phyloP scores from a whole-genome alignment of 2,113 vertebrate species.

The Nerophis ophidion region DNA sequence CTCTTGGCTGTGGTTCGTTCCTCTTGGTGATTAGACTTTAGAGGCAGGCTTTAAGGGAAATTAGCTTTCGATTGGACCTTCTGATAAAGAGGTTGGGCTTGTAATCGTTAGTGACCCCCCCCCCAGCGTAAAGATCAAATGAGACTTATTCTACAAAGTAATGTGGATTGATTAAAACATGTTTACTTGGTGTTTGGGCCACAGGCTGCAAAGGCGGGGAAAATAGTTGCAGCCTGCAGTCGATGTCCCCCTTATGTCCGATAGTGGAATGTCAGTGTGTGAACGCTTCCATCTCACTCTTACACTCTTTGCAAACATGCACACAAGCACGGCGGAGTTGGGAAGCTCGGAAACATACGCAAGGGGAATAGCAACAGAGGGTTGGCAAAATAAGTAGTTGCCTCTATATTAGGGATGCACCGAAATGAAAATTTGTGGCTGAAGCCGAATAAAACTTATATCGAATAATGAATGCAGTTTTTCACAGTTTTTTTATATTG shows the following conservation, averaged over 20 bases:
- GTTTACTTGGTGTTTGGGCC: slow-evolving; percentile 25
- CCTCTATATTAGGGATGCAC: too few relatives aligned
- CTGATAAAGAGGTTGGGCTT: slow-evolving; percentile 51
- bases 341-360: too few relatives aligned
- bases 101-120: slow-evolving; percentile 63
- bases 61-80: slow-evolving; percentile 56
- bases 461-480: too few relatives aligned
- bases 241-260: too few relatives aligned
- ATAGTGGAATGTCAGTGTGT: too few relatives aligned
- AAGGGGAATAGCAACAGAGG: too few relatives aligned
- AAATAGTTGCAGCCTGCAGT: neutral
- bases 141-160: slow-evolving; percentile 34
- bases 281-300: too few relatives aligned
- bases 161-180: slow-evolving; percentile 34
- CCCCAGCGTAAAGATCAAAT: slow-evolving; percentile 45
- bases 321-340: too few relatives aligned
- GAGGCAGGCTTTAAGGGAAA: slow-evolving; percentile 59
- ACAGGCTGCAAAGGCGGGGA: neutral
- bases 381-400: neutral
- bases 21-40: slow-evolving; percentile 55
- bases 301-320: too few relatives aligned
- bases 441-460: too few relatives aligned
- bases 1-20: slow-evolving; percentile 35
- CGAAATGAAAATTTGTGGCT: too few relatives aligned
- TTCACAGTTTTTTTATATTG: too few relatives aligned